Percentiles rank a stretch among this genome's conserved stretches.
Evolutionary conservation across 2,113 vertebrate species (phyloP).

Genomic region (mouse (Mus musculus)): DNA sequence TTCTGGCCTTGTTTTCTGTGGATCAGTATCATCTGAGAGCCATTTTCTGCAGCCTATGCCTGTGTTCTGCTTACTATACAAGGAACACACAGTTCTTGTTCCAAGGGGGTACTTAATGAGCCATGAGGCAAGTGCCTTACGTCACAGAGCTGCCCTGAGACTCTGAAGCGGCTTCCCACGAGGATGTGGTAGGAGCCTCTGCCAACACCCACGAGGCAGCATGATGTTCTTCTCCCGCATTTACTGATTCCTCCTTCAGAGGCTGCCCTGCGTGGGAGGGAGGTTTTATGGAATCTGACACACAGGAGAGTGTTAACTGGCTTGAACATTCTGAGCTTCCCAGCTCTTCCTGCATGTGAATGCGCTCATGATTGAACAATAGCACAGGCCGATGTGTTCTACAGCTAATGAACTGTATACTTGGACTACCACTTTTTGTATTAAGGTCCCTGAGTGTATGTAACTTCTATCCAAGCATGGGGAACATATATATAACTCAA

Average conservation of each 20-base stretch:
- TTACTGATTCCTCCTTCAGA: neutral
- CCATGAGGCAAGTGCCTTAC: conserved; percentile 20
- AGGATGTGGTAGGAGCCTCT: neutral
- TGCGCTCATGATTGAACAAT: neutral
- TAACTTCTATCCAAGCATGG: neutral
- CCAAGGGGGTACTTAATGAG: conserved; percentile 58
- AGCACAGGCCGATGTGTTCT: neutral
- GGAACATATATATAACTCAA: neutral
- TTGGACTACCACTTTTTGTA: neutral
- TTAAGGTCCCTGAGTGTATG: neutral
- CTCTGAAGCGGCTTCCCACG: conserved; percentile 24
- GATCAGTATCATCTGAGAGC: conserved; percentile 48
- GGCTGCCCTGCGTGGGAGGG: neutral
- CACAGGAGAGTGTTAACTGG: too few relatives aligned
- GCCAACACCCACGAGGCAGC: neutral
- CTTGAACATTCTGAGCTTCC: neutral
- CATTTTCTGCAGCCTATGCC: conserved; percentile 49
- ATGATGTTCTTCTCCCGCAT: neutral
- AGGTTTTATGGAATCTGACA: neutral
- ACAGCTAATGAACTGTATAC: neutral
- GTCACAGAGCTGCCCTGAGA: neutral
- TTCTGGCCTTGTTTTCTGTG: conserved; percentile 24
- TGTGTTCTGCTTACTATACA: conserved; percentile 21
- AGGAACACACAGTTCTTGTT: conserved; percentile 68
- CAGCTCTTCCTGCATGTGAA: neutral